Conservation (phyloP, 2,888 invertebrate genomes). For the Priocnemis perturbator region DNA sequence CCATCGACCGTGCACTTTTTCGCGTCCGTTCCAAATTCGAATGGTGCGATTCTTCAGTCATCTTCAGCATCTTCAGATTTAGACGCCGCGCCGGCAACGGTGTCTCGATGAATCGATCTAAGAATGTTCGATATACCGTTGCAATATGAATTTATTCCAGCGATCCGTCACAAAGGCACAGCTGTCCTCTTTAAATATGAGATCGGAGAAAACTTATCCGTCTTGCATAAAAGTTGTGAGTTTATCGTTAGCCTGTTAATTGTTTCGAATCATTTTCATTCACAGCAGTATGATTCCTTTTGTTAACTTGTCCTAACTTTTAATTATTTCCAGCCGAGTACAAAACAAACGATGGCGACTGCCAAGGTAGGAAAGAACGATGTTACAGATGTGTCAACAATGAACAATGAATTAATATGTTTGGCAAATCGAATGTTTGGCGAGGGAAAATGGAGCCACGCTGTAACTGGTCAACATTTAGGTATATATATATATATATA, state of each 20-base stretch:
- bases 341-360: slow-evolving; percentile 20
- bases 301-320: background rate
- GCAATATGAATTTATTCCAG: too few relatives aligned
- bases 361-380: slow-evolving; percentile 9
- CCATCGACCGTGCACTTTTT: background rate
- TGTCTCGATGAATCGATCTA: background rate
- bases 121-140: too few relatives aligned
- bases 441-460: slow-evolving; percentile 56
- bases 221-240: slow-evolving; percentile 49
- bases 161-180: too few relatives aligned
- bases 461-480: slow-evolving; percentile 55
- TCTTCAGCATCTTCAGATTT: too few relatives aligned
- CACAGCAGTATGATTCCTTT: background rate
- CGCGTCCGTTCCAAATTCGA: background rate
- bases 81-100: background rate
- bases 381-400: slow-evolving; percentile 11
- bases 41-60: too few relatives aligned
- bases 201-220: slow-evolving; percentile 25
- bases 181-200: slow-evolving; percentile 20
- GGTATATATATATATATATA: slow-evolving; percentile 47
- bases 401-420: slow-evolving; percentile 48
- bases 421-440: slow-evolving; percentile 56
- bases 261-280: slow-evolving; percentile 9
- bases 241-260: background rate
- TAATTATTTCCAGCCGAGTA: slow-evolving; percentile 26